Percentiles rank a stretch among this genome's conserved stretches.
These are phyloP conservation scores for Enteromius treurensis DNA, from an alignment of 2,797 vertebrate species.

Conservation along the genomic window DNA sequence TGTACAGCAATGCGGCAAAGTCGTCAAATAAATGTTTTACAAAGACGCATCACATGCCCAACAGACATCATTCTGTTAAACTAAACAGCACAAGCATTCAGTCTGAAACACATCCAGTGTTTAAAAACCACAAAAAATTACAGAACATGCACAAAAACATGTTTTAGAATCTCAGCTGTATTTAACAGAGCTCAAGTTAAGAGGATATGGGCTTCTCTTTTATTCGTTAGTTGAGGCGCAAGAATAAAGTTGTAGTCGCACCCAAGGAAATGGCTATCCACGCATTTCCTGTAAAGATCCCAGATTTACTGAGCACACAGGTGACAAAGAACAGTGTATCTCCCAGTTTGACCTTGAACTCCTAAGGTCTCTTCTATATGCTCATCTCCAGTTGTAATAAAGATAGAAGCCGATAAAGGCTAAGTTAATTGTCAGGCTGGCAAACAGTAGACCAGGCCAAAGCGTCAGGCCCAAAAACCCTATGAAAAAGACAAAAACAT, in stretches of 20 bases:
- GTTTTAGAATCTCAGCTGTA: constrained; percentile 2
- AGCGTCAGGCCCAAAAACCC: constrained; percentile 73
- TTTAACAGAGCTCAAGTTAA: constrained; percentile 16
- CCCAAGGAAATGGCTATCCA: background rate
- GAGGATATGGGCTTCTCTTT: constrained; percentile 14
- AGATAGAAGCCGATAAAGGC: constrained; percentile 83
- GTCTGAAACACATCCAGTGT: constrained; percentile 31
- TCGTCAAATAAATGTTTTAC: background rate
- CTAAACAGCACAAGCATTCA: constrained; percentile 42
- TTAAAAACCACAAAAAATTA: constrained; percentile 38
- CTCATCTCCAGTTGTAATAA: constrained; percentile 82
- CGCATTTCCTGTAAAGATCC: constrained; percentile 25
- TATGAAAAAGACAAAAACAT: constrained; percentile 60
- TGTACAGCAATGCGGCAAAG: constrained; percentile 37
- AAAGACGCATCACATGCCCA: constrained; percentile 15
- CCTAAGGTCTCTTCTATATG: background rate
- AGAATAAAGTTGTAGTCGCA: constrained; percentile 24
- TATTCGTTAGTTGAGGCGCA: constrained; percentile 40
- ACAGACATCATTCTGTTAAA: constrained; percentile 29
- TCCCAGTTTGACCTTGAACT: constrained; percentile 6
- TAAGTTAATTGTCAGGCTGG: constrained; percentile 87
- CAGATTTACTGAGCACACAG: background rate
- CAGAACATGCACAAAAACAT: constrained; percentile 26
- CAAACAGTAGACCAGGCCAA: constrained; percentile 80
- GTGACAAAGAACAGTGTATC: constrained; percentile 31